Percentiles rank a stretch among this genome's conserved stretches.
phyloP scores from a whole-genome alignment of 92 coral and sea anemone species.

The Phenganax marumi region DNA sequence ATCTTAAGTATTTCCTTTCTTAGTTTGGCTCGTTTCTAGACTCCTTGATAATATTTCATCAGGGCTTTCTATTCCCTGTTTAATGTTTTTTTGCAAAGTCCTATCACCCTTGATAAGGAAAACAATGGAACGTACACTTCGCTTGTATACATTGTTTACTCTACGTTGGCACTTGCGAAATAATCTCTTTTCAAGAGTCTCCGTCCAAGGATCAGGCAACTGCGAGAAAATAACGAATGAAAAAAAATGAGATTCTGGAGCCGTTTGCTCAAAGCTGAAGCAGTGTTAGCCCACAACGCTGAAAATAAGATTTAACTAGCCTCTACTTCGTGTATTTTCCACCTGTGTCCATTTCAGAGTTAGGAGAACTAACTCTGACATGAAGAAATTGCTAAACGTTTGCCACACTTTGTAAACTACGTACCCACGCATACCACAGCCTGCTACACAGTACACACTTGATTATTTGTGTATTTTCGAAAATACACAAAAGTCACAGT shows the following conservation, averaged over 20 bases:
- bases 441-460: neutral
- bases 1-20: neutral
- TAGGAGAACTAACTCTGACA: no score
- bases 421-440: no score
- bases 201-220: slow-evolving; percentile 54
- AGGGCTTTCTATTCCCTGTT: slow-evolving; percentile 13
- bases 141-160: slow-evolving; percentile 61
- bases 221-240: slow-evolving; percentile 12
- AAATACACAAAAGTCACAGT: neutral
- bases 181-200: slow-evolving; percentile 67
- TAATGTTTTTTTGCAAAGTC: neutral
- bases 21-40: neutral
- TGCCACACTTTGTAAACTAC: no score
- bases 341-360: no score
- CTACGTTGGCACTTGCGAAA: slow-evolving; percentile 61
- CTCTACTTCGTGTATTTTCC: no score
- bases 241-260: neutral
- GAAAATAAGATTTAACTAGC: no score
- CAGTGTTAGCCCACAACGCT: no score
- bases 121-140: slow-evolving; percentile 70
- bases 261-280: neutral
- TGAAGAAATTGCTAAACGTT: no score
- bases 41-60: slow-evolving; percentile 21
- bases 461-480: neutral
- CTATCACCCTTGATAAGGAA: slow-evolving; percentile 41